phyloP scores from a whole-genome alignment of 2,797 vertebrate species.

The Gobionotothen gibberifrons region DNA sequence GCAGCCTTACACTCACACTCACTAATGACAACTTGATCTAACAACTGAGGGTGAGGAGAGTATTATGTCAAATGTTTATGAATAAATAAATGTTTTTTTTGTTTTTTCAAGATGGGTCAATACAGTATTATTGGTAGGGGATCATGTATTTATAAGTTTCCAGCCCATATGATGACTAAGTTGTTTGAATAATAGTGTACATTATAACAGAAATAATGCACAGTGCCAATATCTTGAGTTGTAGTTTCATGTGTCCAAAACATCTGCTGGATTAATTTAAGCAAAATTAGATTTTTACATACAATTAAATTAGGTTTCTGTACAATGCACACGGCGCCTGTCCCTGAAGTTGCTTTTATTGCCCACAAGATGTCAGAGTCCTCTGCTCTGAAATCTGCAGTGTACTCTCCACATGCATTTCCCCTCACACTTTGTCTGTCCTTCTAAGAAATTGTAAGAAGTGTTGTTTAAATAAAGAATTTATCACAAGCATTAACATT shows the following conservation, averaged over 20 bases:
- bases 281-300: neutral
- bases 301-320: neutral
- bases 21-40: neutral
- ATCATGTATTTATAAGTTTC: slow-evolving; percentile 3
- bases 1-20: neutral
- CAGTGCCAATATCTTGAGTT: neutral
- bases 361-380: slow-evolving; percentile 78
- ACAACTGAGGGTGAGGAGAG: neutral
- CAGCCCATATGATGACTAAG: slow-evolving; percentile 14
- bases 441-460: slow-evolving; percentile 1
- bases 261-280: slow-evolving; percentile 10
- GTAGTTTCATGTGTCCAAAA: slow-evolving; percentile 2
- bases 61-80: neutral
- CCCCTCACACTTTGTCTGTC: slow-evolving; percentile 9
- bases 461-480: slow-evolving; percentile 59
- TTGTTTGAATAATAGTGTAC: slow-evolving; percentile 3
- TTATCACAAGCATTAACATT: slow-evolving; percentile 22
- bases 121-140: neutral
- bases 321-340: no score
- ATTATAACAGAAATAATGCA: slow-evolving; percentile 5
- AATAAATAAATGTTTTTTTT: neutral
- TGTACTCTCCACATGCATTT: neutral
- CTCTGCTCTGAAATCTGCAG: slow-evolving; percentile 40
- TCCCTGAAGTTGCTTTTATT: slow-evolving; percentile 6
- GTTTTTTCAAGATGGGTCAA: slow-evolving; percentile 2